A percentile compares a stretch with the other conserved stretches of the same genome.
phyloP scores from a whole-genome alignment of 2,888 invertebrate genomes.

The Caenorhabditis sp. region DNA sequence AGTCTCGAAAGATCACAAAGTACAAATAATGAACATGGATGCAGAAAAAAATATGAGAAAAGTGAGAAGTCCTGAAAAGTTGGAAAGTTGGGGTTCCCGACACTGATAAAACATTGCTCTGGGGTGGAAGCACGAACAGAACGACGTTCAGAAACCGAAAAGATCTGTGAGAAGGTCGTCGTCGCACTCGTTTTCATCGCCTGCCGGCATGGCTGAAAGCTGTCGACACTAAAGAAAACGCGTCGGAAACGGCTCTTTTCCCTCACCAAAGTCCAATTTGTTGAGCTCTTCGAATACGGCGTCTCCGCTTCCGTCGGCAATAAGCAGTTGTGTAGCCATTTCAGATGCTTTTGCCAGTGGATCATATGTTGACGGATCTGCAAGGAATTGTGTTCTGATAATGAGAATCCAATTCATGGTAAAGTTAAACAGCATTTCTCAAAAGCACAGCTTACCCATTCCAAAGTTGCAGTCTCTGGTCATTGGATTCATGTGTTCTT shows the following conservation, averaged over 20 bases:
- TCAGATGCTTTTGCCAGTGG: background rate
- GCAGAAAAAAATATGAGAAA: background rate
- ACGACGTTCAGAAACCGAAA: too few relatives aligned
- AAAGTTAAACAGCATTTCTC: too few relatives aligned
- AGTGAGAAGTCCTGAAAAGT: too few relatives aligned
- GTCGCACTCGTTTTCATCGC: too few relatives aligned
- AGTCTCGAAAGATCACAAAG: too few relatives aligned
- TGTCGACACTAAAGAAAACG: background rate
- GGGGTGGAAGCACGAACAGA: background rate
- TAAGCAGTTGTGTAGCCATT: slow-evolving; percentile 14
- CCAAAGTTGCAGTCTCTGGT: too few relatives aligned
- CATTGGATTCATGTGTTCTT: too few relatives aligned
- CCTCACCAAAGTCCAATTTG: slow-evolving; percentile 37
- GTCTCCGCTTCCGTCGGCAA: background rate
- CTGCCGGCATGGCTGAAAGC: slow-evolving; percentile 28
- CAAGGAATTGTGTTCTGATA: background rate
- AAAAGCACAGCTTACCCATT: too few relatives aligned
- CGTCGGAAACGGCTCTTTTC: background rate
- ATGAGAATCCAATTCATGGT: background rate
- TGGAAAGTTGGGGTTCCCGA: too few relatives aligned
- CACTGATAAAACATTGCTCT: background rate
- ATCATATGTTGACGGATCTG: background rate
- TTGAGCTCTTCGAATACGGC: slow-evolving; percentile 28
- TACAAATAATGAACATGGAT: too few relatives aligned
- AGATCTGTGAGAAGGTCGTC: too few relatives aligned